Percentiles rank a stretch among this genome's conserved stretches.
phyloP scores from a whole-genome alignment of 2,113 vertebrate genomes.

The Thunnus thynnus region DNA sequence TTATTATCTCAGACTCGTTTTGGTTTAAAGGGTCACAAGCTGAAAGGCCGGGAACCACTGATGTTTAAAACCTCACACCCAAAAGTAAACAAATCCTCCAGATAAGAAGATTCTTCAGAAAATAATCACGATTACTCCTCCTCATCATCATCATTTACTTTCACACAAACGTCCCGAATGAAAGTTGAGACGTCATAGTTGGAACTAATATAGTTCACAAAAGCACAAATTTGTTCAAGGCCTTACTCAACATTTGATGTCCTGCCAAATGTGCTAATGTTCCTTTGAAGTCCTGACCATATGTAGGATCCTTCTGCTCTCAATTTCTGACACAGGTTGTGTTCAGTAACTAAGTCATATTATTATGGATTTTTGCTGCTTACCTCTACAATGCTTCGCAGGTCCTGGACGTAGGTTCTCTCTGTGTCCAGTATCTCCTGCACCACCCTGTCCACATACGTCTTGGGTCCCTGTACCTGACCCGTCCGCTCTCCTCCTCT shows the following conservation, averaged over 20 bases:
- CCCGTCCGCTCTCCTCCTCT: constrained; percentile 73
- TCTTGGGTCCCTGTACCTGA: constrained; percentile 86
- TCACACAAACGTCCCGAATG: not conserved
- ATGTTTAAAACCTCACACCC: not conserved
- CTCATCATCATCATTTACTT: not conserved
- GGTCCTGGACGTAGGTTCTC: constrained; percentile 95
- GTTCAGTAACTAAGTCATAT: not conserved
- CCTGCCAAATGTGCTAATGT: constrained; percentile 24
- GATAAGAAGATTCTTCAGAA: not conserved
- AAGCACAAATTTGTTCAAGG: constrained; percentile 15
- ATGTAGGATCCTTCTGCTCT: constrained; percentile 11
- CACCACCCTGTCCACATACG: constrained; percentile 96
- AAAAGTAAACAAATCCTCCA: too few relatives aligned
- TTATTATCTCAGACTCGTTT: not conserved
- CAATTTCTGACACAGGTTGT: constrained; percentile 23
- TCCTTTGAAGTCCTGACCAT: constrained; percentile 28
- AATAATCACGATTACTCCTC: not conserved
- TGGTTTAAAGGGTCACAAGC: not conserved
- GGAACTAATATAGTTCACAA: constrained; percentile 1
- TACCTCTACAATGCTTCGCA: constrained; percentile 96
- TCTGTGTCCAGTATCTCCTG: constrained; percentile 98
- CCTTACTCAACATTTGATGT: constrained; percentile 32
- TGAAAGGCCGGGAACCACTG: not conserved
- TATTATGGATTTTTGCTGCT: constrained; percentile 45
- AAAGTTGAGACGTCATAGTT: constrained; percentile 6